Percentiles rank a stretch among this genome's conserved stretches.
These are phyloP conservation scores for Parelbella ahira DNA, from an alignment of 2,888 invertebrate genomes.

Conservation along the genomic window DNA sequence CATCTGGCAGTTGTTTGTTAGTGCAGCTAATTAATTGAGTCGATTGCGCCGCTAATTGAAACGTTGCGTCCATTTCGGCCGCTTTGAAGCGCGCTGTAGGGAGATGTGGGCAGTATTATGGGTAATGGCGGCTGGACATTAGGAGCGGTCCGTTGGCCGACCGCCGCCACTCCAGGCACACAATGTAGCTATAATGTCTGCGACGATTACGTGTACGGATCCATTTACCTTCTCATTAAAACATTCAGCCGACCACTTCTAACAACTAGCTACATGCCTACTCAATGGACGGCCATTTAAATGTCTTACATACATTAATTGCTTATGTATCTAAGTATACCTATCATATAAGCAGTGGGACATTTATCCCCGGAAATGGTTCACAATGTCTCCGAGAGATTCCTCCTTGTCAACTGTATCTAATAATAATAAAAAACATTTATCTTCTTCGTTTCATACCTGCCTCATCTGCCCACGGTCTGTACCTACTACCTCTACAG, in stretches of 20 bases:
- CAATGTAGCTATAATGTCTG: conserved; percentile 10
- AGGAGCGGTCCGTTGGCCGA: conserved; percentile 14
- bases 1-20: conserved; percentile 9
- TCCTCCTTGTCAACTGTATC: too few species aligned
- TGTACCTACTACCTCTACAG: too few species aligned
- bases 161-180: conserved; percentile 1
- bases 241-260: too few species aligned
- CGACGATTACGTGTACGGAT: conserved; percentile 2
- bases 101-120: conserved; percentile 5
- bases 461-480: too few species aligned
- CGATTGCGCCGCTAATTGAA: conserved; percentile 15
- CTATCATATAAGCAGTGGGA: too few species aligned
- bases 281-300: too few species aligned
- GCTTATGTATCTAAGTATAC: too few species aligned
- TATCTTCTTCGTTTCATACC: too few species aligned
- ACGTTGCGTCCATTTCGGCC: conserved; percentile 7
- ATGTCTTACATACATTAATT: too few species aligned
- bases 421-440: too few species aligned
- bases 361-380: too few species aligned
- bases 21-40: conserved; percentile 25
- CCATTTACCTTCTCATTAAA: conserved; percentile 1
- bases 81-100: conserved; percentile 11
- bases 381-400: too few species aligned
- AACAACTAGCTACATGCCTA: not conserved
- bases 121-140: conserved; percentile 13